Percentiles rank a stretch among this genome's conserved stretches.
Conservation (phyloP, 2,113 vertebrate species). For the Corythaeola cristata region DNA sequence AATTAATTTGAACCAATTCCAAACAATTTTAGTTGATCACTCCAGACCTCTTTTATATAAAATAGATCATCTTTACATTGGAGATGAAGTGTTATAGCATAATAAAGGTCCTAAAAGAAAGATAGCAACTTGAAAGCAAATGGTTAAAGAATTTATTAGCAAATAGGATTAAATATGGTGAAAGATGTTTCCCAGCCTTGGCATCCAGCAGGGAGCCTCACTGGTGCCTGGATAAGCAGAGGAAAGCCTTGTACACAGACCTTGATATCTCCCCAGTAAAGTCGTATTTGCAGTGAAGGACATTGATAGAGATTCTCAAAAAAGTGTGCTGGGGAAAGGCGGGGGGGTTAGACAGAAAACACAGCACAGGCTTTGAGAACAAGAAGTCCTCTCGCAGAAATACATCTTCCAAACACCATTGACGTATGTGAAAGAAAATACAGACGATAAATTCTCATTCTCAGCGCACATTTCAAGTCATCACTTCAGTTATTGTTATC, state of each 20-base stretch:
- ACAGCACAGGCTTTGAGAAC: conserved; percentile 72
- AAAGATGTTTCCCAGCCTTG: conserved; percentile 66
- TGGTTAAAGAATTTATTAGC: conserved; percentile 7
- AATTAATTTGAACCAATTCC: background rate
- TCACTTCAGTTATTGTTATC: conserved; percentile 54
- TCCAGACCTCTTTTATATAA: background rate
- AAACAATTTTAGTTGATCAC: background rate
- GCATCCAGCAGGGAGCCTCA: conserved; percentile 35
- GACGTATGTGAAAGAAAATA: conserved; percentile 70
- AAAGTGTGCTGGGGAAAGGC: conserved; percentile 53
- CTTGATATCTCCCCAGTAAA: conserved; percentile 78
- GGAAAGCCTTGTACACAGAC: conserved; percentile 86
- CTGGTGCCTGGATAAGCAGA: conserved; percentile 62
- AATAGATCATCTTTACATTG: background rate
- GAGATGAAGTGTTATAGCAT: background rate
- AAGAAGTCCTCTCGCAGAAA: conserved; percentile 72
- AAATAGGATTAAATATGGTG: background rate
- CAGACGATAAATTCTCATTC: conserved; percentile 58
- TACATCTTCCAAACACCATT: conserved; percentile 59
- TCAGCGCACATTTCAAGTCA: background rate
- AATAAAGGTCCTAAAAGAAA: background rate
- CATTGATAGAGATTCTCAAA: conserved; percentile 79
- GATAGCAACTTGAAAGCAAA: background rate
- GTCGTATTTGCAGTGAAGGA: conserved; percentile 75
- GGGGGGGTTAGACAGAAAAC: conserved; percentile 38